Evolutionary conservation across 2,113 vertebrate species (phyloP).

Genomic region (Melanocharis versteri): DNA sequence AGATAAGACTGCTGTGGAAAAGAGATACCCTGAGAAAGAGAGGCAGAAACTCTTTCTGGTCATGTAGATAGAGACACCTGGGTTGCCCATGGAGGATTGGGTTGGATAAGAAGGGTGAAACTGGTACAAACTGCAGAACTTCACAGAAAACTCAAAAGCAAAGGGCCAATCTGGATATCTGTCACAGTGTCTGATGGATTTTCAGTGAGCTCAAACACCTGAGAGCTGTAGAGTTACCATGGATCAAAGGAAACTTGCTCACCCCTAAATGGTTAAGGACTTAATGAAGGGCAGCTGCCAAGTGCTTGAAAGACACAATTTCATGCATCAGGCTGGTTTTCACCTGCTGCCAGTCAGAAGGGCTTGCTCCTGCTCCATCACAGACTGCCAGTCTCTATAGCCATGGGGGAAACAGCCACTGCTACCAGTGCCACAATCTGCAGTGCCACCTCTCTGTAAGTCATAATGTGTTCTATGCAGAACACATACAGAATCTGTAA

Average conservation of each 20-base stretch:
- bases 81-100: rapidly evolving
- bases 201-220: background rate
- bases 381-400: background rate
- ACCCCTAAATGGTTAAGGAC: background rate
- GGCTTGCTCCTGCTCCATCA: background rate
- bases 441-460: background rate
- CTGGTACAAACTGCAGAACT: background rate
- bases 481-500: too few relatives aligned
- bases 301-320: background rate
- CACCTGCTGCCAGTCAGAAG: background rate
- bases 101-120: background rate
- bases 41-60: background rate
- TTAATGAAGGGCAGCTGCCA: background rate
- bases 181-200: background rate
- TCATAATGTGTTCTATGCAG: background rate
- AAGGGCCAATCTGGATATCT: background rate
- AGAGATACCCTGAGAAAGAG: background rate
- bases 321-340: background rate
- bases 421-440: background rate
- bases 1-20: background rate
- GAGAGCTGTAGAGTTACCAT: background rate
- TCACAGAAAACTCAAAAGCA: background rate
- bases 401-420: background rate
- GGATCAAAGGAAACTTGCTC: background rate
- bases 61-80: background rate